Evolutionary conservation across 2,888 invertebrate genomes (phyloP).

Genomic region (Drosophila kanekoi): DNA sequence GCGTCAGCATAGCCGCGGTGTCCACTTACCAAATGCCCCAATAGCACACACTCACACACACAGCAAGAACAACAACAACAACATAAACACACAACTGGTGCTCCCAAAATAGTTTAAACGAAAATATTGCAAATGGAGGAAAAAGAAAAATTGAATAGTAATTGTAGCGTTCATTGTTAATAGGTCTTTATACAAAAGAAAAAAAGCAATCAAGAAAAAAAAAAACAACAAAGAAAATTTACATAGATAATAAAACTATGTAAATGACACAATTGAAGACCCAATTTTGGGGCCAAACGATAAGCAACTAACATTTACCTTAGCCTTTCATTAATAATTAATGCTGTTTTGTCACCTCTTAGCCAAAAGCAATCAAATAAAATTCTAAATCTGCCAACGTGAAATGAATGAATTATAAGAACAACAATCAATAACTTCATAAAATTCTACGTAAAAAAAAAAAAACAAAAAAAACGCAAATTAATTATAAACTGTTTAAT

Average conservation of each 20-base stretch:
- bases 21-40: slow-evolving; percentile 12
- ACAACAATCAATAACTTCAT: slow-evolving; percentile 48
- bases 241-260: slow-evolving; percentile 33
- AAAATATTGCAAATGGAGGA: slow-evolving; percentile 30
- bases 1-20: slow-evolving; percentile 21
- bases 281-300: slow-evolving; percentile 23
- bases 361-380: slow-evolving; percentile 53
- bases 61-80: slow-evolving; percentile 16
- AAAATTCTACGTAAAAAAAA: slow-evolving; percentile 49
- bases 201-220: neutral
- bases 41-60: slow-evolving; percentile 4
- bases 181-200: slow-evolving; percentile 56
- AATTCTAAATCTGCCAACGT: slow-evolving; percentile 53
- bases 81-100: slow-evolving; percentile 58
- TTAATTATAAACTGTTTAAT: slow-evolving; percentile 25
- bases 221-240: slow-evolving; percentile 2
- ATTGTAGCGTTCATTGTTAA: slow-evolving; percentile 68
- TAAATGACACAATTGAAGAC: slow-evolving; percentile 23
- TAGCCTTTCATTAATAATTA: slow-evolving; percentile 29
- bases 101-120: slow-evolving; percentile 60
- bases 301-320: slow-evolving; percentile 27
- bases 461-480: slow-evolving; percentile 16
- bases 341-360: slow-evolving; percentile 37
- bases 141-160: slow-evolving; percentile 22
- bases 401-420: slow-evolving; percentile 28